These are phyloP conservation scores for Pachycephala philippinensis DNA, from an alignment of 2,113 vertebrate genomes.

Conservation along the genomic window DNA sequence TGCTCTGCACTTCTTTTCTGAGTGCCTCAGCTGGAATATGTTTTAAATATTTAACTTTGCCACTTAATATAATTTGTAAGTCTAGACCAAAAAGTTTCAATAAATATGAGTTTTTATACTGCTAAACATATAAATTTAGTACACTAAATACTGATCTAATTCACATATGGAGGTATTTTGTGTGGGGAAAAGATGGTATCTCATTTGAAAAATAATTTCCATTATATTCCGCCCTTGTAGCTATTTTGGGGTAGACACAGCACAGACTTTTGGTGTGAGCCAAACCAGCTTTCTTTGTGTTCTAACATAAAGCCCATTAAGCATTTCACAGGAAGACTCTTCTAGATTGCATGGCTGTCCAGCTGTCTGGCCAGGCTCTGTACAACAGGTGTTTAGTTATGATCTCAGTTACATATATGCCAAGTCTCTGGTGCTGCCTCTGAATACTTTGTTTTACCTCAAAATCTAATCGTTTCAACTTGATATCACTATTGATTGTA, in stretches of 20 bases:
- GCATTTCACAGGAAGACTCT: not conserved
- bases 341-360: not conserved
- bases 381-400: conserved; percentile 16
- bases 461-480: not conserved
- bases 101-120: not conserved
- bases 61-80: not conserved
- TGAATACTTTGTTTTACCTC: not conserved
- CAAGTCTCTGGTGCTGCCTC: not conserved
- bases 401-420: not conserved
- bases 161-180: not conserved
- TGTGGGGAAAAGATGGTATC: not conserved
- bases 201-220: not conserved
- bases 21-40: not conserved
- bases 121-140: not conserved
- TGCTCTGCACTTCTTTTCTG: not conserved
- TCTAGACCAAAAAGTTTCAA: not conserved
- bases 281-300: not conserved
- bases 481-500: not conserved
- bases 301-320: not conserved
- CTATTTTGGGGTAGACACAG: not conserved
- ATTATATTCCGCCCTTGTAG: not conserved
- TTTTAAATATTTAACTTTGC: not conserved
- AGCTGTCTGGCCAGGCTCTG: not conserved
- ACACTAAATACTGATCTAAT: not conserved
- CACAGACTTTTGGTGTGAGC: not conserved